Conservation (phyloP, 1,140 invertebrate genomes). For the Drosophila littoralis region DNA sequence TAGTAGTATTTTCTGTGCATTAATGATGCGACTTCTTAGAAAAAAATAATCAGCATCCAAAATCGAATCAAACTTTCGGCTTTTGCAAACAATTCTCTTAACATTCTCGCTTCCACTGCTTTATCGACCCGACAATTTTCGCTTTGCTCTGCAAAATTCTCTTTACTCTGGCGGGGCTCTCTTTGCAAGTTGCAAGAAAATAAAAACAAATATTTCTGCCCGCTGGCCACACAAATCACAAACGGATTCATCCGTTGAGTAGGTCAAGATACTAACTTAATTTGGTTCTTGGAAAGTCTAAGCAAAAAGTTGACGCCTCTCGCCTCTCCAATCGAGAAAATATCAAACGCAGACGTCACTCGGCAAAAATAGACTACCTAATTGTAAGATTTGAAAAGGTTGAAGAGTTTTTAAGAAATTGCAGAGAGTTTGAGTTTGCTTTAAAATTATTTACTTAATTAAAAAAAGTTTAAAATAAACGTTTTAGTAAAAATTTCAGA, state of each 20-base stretch:
- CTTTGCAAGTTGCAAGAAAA: not conserved
- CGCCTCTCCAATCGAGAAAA: conserved; percentile 11
- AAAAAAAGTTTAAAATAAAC: too few species aligned
- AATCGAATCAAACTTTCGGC: conserved; percentile 18
- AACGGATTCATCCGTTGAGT: conserved; percentile 62
- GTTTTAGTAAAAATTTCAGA: too few species aligned
- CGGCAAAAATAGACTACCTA: not conserved
- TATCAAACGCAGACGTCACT: not conserved
- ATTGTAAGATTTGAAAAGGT: not conserved
- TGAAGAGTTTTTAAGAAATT: too few species aligned
- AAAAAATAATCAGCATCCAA: conserved; percentile 7
- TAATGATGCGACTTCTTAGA: conserved; percentile 8
- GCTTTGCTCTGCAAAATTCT: conserved; percentile 32
- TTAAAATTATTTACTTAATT: too few species aligned
- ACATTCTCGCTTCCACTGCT: conserved; percentile 40
- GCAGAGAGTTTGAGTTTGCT: too few species aligned
- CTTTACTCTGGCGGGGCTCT: conserved; percentile 23
- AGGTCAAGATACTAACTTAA: conserved; percentile 75
- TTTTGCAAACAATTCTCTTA: conserved; percentile 5
- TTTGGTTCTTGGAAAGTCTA: conserved; percentile 44
- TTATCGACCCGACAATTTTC: conserved; percentile 47
- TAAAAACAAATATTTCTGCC: conserved; percentile 38
- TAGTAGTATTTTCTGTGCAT: conserved; percentile 7
- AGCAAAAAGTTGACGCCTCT: conserved; percentile 51
- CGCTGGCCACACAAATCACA: conserved; percentile 50